These are phyloP conservation scores for Eira barbara DNA, from an alignment of 2,113 vertebrate species.

Conservation along the genomic window DNA sequence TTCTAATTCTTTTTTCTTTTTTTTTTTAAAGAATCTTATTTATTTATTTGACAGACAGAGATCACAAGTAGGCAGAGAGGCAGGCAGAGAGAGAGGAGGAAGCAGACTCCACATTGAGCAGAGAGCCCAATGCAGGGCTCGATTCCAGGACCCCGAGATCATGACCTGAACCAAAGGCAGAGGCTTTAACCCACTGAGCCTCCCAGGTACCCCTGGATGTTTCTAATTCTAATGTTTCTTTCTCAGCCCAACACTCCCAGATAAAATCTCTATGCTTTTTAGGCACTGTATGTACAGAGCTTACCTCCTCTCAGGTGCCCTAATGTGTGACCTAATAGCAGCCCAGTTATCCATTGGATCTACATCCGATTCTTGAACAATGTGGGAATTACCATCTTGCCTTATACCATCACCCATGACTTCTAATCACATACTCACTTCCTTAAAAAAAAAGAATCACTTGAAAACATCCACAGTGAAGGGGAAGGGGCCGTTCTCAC, in stretches of 20 bases:
- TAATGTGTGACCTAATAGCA: background rate
- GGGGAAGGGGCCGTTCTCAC: background rate
- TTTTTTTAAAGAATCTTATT: no score
- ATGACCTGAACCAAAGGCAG: no score
- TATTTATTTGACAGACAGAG: no score
- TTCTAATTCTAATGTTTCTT: background rate
- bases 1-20: no score
- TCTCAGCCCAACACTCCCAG: background rate
- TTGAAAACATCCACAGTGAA: background rate
- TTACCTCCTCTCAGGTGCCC: background rate
- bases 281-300: background rate
- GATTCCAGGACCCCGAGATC: no score
- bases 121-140: no score
- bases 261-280: background rate
- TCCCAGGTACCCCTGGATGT: background rate
- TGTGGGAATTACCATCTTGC: background rate
- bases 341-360: background rate
- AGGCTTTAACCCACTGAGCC: no score
- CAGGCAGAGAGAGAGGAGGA: no score
- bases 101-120: no score
- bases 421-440: background rate
- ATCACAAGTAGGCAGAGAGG: no score
- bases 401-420: background rate
- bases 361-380: background rate
- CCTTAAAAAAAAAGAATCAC: background rate